Evolutionary conservation across 2,888 invertebrate genomes (phyloP), one percentile per base, ranked within the genome.

Genomic region (Spilarctia lutea): DNA sequence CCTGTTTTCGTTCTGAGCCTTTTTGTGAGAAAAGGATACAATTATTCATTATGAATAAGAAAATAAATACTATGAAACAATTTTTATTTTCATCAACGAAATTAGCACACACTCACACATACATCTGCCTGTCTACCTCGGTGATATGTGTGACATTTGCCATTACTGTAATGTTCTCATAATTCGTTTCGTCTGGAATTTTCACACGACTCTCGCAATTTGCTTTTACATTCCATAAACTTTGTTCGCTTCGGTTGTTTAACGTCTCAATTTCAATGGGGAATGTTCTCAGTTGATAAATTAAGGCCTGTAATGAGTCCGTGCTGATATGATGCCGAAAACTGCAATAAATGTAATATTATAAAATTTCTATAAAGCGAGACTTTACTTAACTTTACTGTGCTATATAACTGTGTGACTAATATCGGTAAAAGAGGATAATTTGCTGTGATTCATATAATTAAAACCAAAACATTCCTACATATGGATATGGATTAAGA

Each of bases 191-290:
- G 33, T 45, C 27, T 39, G 56, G 45, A 74, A 74, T 69, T 74
- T 52, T 69, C 48, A 52, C 65, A 70, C 48, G 74, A 65, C 48
- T 52, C 68, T 48, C 68, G 65, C 52, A 65, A 69, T 74, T 70
- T 60, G 56, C 45, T 33, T 74, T 71, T 71, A 60, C 52, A 66
- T 33, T 65, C 74, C 70, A 74, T 74, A 70, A 74, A 74, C 73
- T 68, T 68, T 68, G 56, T 45, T 30, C 27, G 70, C 74, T 71
- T 74, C 35, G 27, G 42, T 71, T 63, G 39, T 71, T 74, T 71
- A 67, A 74, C 71, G 71, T 60, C 71, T 71, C 71, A 67, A 71
- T 74, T 71, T 71, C 66, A 74, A 70, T 74, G 65, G 65, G 56
- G 48, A 74, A 65, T 65, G 73, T 63, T 65, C 48, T 60, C 39